Base-by-base conservation (phyloP, 2,797 vertebrate species). In the Acipenser oxyrinchus region DNA sequence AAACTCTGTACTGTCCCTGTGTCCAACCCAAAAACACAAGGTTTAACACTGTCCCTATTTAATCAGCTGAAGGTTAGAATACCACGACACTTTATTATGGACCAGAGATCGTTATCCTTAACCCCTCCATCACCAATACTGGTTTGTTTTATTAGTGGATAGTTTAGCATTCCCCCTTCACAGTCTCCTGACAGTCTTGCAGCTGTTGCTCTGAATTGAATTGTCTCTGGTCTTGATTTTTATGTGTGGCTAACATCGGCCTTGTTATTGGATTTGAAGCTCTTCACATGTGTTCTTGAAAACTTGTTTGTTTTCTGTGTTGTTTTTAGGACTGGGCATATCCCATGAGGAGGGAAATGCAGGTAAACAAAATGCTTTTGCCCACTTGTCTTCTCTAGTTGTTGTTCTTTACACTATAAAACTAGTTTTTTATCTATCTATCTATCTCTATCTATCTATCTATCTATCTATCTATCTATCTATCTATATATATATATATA, bases 261-360 rank as follows among this genome's bases (percentile, higher is more conserved):
- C 51, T 74, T 65, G 74, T 37, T 8, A 13, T 49, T 57, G 50
- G 10, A 67, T 23, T 48, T 3, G 15, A 4, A 37, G 23, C 2
- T 37, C 23, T 37, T 37, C 23, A 37, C 23, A 37, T 37, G 23
- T 37, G 23, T 37, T 37, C 23, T 37, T 37, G 2, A 37, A 37
- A 37, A 37, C 23, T 37, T 37, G 23, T 37, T 37, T 23, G 6
- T 64, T 70, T 8, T 51, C 13, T 67, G 71, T 68, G 2, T 69
- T 67, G 71, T 61, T 72, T 78, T 8, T 83, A 99, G 96, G 96
- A 99, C 78, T 99, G 96, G 96, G 94, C 92, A 67, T 99, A 98
- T 81, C 94, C 95, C 64, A 99, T 99, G 96, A 94, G 96, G 82
- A 86, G 96, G 82, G 96, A 98, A 68, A 99, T 99, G 96, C 96